phyloP scores from a whole-genome alignment of 1,140 invertebrate genomes.

The Lepidurus packardi region DNA sequence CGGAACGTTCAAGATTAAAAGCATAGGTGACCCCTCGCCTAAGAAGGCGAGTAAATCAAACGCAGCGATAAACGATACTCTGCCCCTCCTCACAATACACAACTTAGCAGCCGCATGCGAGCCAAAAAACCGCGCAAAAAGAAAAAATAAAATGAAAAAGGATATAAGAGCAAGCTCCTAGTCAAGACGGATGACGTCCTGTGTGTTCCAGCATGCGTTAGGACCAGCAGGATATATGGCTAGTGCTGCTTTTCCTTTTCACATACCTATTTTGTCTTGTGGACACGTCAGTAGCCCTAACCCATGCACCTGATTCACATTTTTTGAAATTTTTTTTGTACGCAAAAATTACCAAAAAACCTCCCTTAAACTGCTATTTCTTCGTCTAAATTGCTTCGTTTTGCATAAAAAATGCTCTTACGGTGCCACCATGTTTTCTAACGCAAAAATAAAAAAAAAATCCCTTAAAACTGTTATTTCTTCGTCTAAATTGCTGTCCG shows the following conservation, averaged over 20 bases:
- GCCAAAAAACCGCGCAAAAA: not conserved
- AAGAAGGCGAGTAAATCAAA: not conserved
- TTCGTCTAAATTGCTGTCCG: too few relatives aligned
- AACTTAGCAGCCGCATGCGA: not conserved
- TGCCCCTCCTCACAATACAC: not conserved
- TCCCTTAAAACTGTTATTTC: too few relatives aligned
- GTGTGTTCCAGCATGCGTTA: not conserved
- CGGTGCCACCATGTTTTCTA: too few relatives aligned
- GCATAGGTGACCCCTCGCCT: constrained; percentile 8
- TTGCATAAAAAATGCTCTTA: too few relatives aligned
- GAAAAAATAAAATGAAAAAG: not conserved
- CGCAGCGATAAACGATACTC: not conserved
- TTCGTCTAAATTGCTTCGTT: too few relatives aligned
- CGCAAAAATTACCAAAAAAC: too few relatives aligned
- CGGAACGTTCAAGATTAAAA: not conserved
- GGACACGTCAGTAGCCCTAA: constrained; percentile 13
- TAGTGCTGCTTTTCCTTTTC: constrained; percentile 13
- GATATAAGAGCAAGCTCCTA: not conserved
- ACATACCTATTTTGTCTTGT: constrained; percentile 19
- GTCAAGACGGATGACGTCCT: constrained; percentile 4
- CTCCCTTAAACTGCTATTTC: too few relatives aligned
- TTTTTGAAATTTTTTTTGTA: not conserved
- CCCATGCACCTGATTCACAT: not conserved
- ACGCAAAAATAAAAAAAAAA: too few relatives aligned
- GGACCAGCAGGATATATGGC: constrained; percentile 1